Percentiles rank a stretch among this genome's conserved stretches.
Evolutionary conservation across 2,113 vertebrate species (phyloP).

Genomic region (Caranx ignobilis): DNA sequence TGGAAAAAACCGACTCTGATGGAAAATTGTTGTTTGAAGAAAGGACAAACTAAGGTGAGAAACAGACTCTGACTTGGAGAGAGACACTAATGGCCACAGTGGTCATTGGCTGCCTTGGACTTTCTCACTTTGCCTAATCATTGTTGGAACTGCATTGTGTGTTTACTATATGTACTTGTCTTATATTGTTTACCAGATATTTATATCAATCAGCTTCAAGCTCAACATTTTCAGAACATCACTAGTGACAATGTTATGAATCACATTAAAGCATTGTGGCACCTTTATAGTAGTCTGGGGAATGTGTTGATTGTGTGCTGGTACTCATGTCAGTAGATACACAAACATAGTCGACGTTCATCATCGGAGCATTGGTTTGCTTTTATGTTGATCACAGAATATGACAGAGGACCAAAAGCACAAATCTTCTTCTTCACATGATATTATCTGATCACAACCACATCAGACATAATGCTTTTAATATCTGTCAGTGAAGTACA

Average conservation of each 20-base stretch:
- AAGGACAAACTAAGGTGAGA: slow-evolving; percentile 53
- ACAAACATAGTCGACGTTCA: slow-evolving; percentile 31
- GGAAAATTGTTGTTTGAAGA: slow-evolving; percentile 49
- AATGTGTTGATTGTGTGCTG: slow-evolving; percentile 64
- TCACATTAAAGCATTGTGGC: slow-evolving; percentile 80
- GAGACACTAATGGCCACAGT: slow-evolving; percentile 36
- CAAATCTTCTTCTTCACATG: slow-evolving; percentile 42
- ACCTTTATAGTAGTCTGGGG: slow-evolving; percentile 74
- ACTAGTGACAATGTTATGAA: slow-evolving; percentile 75
- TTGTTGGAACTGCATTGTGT: slow-evolving; percentile 72
- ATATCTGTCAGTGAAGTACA: slow-evolving; percentile 25
- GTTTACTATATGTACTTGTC: slow-evolving; percentile 77
- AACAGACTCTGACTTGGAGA: slow-evolving; percentile 58
- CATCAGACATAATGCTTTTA: slow-evolving; percentile 7
- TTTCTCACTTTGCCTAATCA: slow-evolving; percentile 68
- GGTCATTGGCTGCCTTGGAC: slow-evolving; percentile 58
- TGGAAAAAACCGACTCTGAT: slow-evolving; percentile 44
- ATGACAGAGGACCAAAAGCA: slow-evolving; percentile 51
- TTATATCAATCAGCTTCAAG: slow-evolving; percentile 78
- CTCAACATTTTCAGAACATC: slow-evolving; percentile 69
- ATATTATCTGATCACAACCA: slow-evolving; percentile 1
- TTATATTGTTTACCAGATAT: slow-evolving; percentile 80
- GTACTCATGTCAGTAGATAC: slow-evolving; percentile 44
- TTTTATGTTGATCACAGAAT: slow-evolving; percentile 48
- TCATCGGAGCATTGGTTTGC: slow-evolving; percentile 38